Conservation (phyloP, 30 jellyfish, hydroid and myxozoan species). For the Rhopilema esculentum region DNA sequence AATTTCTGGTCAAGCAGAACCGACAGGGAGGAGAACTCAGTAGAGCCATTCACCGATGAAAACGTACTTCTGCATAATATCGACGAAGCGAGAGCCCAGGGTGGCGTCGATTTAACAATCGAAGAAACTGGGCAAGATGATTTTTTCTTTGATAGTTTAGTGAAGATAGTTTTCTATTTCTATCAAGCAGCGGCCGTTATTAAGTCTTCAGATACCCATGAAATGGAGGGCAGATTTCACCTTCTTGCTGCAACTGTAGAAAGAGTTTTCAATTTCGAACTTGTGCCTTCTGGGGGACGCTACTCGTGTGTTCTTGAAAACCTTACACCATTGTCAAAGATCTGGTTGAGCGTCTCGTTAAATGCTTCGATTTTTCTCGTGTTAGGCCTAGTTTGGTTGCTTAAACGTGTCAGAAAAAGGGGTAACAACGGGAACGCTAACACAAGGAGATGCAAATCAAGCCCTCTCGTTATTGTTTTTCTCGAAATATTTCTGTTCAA, state of each 20-base stretch:
- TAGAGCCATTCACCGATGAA: too few relatives aligned
- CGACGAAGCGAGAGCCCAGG: background rate
- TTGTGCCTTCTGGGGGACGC: background rate
- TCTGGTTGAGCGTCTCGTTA: background rate
- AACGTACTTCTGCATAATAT: too few relatives aligned
- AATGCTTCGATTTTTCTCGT: background rate
- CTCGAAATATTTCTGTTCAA: conserved; percentile 24
- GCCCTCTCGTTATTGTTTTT: background rate
- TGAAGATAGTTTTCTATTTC: conserved; percentile 21
- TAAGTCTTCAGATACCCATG: background rate
- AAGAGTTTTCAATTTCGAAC: conserved; percentile 18
- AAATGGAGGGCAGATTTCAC: background rate
- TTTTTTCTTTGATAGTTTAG: background rate
- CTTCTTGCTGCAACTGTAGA: background rate
- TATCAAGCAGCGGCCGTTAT: conserved; percentile 14
- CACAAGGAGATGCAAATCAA: background rate
- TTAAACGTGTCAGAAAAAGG: too few relatives aligned
- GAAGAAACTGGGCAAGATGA: background rate
- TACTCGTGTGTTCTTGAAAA: background rate
- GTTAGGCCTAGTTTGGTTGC: background rate
- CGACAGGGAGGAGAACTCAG: background rate
- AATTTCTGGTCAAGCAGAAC: background rate
- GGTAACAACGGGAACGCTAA: too few relatives aligned
- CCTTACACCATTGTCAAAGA: conserved; percentile 11
- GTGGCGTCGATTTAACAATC: background rate